phyloP scores from a whole-genome alignment of 2,797 vertebrate genomes.

The Kryptolebias ocellatus region DNA sequence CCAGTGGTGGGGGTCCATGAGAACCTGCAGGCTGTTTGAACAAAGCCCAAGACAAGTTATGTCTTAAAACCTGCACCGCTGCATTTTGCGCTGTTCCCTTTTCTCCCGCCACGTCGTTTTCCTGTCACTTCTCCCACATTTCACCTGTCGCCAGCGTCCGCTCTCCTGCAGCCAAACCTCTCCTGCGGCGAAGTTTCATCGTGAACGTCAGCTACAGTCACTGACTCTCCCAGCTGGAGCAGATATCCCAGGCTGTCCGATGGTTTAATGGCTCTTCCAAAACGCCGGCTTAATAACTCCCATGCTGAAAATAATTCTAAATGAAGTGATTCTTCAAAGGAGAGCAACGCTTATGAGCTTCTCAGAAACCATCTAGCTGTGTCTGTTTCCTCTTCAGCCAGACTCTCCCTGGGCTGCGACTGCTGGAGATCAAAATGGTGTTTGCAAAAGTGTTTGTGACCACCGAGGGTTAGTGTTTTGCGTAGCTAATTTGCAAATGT shows the following conservation, averaged over 20 bases:
- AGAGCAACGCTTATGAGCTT: conserved; percentile 5
- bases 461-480: too few species aligned
- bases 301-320: conserved; percentile 30
- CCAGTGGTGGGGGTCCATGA: conserved; percentile 31
- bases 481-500: too few species aligned
- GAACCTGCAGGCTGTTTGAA: conserved; percentile 50
- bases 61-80: conserved; percentile 20
- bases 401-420: too few species aligned
- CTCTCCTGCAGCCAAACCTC: conserved; percentile 14
- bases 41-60: conserved; percentile 31
- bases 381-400: neutral
- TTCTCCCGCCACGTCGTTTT: conserved; percentile 2
- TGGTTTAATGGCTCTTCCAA: conserved; percentile 18
- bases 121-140: conserved; percentile 30
- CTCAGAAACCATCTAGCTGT: conserved; percentile 29
- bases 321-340: conserved; percentile 12
- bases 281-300: conserved; percentile 3
- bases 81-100: conserved; percentile 16
- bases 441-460: too few species aligned
- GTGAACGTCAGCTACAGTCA: neutral
- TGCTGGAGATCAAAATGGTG: too few species aligned
- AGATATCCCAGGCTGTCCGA: conserved; percentile 13
- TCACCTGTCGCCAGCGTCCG: conserved; percentile 4
- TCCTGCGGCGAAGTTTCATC: conserved; percentile 7
- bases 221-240: neutral